These are phyloP conservation scores for Herminia tarsipennalis DNA, from an alignment of 2,888 invertebrate species.

Conservation along the genomic window DNA sequence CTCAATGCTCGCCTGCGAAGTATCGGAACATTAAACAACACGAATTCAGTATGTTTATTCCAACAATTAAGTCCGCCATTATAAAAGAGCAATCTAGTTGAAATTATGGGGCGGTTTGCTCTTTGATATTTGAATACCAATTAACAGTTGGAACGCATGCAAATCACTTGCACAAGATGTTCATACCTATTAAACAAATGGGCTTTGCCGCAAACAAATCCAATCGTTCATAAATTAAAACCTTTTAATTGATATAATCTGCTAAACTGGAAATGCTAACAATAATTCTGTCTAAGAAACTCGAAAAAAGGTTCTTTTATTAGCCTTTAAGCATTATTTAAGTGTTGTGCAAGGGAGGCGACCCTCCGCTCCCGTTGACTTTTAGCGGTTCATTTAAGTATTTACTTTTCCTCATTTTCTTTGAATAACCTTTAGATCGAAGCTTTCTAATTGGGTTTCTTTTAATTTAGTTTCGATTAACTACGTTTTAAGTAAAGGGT, in stretches of 20 bases:
- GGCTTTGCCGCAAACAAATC: background rate
- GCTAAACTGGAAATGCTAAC: constrained; percentile 45
- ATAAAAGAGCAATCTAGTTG: background rate
- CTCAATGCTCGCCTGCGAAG: no score
- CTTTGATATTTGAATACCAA: constrained; percentile 1
- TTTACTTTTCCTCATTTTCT: constrained; percentile 71
- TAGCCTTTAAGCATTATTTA: constrained; percentile 80
- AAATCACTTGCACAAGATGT: no score
- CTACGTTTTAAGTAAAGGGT: constrained; percentile 35
- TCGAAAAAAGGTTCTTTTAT: constrained; percentile 78
- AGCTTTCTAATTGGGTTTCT: constrained; percentile 56
- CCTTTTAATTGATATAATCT: constrained; percentile 61
- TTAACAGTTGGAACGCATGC: no score
- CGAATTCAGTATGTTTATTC: no score
- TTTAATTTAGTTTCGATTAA: constrained; percentile 44
- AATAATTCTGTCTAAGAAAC: constrained; percentile 53
- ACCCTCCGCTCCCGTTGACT: constrained; percentile 65
- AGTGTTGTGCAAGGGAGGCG: constrained; percentile 70
- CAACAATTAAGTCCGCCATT: no score
- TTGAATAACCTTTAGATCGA: constrained; percentile 59
- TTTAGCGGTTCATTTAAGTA: constrained; percentile 77
- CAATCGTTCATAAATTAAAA: constrained; percentile 9
- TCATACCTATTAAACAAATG: background rate
- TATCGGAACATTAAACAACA: no score
- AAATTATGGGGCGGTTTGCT: background rate